phyloP scores from a whole-genome alignment of 2,888 invertebrate species.

The Gymnoscelis rufifasciata region DNA sequence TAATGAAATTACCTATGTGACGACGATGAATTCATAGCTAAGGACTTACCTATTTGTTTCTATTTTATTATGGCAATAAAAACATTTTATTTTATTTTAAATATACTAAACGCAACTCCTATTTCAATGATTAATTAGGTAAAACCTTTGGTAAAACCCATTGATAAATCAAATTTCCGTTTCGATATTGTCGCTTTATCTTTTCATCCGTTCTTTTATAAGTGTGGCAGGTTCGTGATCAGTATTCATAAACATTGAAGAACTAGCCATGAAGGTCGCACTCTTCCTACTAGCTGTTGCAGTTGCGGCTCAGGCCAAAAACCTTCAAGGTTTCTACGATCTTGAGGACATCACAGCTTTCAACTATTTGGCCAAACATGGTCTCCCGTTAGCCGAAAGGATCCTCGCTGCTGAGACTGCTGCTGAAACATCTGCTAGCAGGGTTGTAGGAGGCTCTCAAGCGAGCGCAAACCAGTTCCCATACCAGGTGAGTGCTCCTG shows the following conservation, averaged over 20 bases:
- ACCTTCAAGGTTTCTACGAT: not conserved
- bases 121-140: no score
- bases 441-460: slow-evolving; percentile 38
- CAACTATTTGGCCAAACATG: slow-evolving; percentile 36
- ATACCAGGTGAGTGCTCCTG: slow-evolving; percentile 33
- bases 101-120: no score
- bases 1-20: no score
- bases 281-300: not conserved
- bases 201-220: no score
- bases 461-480: slow-evolving; percentile 33
- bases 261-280: not conserved
- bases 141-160: slow-evolving; percentile 3
- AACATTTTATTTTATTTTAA: no score
- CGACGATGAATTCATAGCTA: no score
- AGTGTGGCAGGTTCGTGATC: no score
- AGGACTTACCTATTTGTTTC: no score
- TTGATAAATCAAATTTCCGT: slow-evolving; percentile 1
- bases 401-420: no score
- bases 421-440: slow-evolving; percentile 30
- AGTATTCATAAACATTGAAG: no score
- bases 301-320: not conserved
- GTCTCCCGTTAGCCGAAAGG: slow-evolving; percentile 36
- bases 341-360: slow-evolving; percentile 24
- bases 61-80: no score
- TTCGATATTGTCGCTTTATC: not conserved